Percentiles rank a stretch among this genome's conserved stretches.
phyloP scores from a whole-genome alignment of 2,113 vertebrate genomes.

The Suricata suricatta region DNA sequence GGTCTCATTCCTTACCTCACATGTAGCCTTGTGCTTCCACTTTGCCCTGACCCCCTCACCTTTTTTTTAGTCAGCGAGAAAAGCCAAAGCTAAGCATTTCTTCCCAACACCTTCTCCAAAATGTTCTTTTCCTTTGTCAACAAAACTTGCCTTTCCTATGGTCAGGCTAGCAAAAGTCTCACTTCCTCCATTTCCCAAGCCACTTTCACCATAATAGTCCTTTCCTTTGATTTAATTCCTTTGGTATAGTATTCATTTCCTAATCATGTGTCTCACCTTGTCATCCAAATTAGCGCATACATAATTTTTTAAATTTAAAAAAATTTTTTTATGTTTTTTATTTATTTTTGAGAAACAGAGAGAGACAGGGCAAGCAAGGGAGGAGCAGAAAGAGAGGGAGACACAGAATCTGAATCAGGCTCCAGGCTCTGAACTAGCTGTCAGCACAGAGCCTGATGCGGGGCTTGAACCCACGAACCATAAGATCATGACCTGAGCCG shows the following conservation, averaged over 20 bases:
- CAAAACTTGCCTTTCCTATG: not conserved
- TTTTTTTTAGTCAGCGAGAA: not conserved
- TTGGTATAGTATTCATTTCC: not conserved
- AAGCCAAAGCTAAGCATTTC: not conserved
- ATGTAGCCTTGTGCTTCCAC: not conserved
- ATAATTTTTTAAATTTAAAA: not conserved
- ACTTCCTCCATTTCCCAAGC: not conserved
- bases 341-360: too few species aligned
- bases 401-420: too few species aligned
- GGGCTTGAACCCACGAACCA: too few species aligned
- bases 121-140: not conserved
- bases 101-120: not conserved
- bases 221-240: not conserved
- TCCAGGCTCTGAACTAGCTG: too few species aligned
- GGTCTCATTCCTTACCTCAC: not conserved
- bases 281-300: not conserved
- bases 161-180: not conserved
- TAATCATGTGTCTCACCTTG: not conserved
- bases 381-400: too few species aligned
- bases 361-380: too few species aligned
- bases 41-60: not conserved
- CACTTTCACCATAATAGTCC: not conserved
- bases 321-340: not conserved
- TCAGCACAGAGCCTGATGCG: too few species aligned
- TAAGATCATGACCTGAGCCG: too few species aligned